A percentile compares a stretch with the other conserved stretches of the same genome.
These are phyloP conservation scores for Megaceryle torquata DNA, from an alignment of 2,113 vertebrate species.

Conservation along the genomic window DNA sequence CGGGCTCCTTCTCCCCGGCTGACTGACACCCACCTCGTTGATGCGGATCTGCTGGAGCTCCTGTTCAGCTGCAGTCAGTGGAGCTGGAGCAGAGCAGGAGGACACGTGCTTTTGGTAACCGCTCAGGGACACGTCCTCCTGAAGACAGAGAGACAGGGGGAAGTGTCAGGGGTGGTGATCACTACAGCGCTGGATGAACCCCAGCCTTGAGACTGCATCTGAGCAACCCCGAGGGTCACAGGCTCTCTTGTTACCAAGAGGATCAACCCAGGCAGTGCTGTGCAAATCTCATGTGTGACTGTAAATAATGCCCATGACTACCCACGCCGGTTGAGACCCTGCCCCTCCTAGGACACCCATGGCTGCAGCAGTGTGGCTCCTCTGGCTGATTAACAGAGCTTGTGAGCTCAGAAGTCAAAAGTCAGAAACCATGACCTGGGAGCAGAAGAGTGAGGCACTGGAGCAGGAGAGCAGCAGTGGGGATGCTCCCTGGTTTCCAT, in stretches of 20 bases:
- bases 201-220: not conserved
- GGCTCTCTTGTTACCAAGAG: not conserved
- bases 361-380: not conserved
- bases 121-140: conserved; percentile 93
- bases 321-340: not conserved
- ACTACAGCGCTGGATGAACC: not conserved
- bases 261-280: fast-evolving
- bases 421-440: not conserved
- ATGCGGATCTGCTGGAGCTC: conserved; percentile 93
- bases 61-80: conserved; percentile 89
- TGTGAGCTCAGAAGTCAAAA: not conserved
- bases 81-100: conserved; percentile 86
- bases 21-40: conserved; percentile 81
- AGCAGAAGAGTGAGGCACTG: not conserved
- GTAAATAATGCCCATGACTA: fast-evolving
- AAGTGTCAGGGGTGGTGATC: fast-evolving
- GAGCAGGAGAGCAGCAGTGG: not conserved
- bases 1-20: not conserved
- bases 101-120: conserved; percentile 91
- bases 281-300: fast-evolving
- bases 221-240: not conserved
- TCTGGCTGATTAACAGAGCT: not conserved
- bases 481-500: not conserved
- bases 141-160: not conserved
- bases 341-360: not conserved